Percentiles rank a stretch among this genome's conserved stretches.
These are phyloP conservation scores for Adelphocoris suturalis DNA, from an alignment of 2,888 invertebrate species.

Conservation along the genomic window DNA sequence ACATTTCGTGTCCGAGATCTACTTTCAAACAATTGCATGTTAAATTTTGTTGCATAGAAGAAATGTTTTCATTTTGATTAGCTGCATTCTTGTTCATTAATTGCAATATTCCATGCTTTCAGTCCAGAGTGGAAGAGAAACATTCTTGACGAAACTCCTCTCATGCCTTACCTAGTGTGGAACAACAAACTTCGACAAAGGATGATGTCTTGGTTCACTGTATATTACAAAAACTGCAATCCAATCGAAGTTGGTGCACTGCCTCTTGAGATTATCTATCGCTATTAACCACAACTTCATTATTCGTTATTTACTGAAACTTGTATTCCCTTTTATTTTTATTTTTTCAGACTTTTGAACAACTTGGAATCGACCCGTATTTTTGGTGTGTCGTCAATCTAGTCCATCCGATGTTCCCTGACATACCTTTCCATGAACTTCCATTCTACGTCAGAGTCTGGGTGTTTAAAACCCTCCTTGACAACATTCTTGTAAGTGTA, in stretches of 20 bases:
- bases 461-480: constrained; percentile 82
- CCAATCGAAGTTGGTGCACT: constrained; percentile 77
- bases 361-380: constrained; percentile 81
- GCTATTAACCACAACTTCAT: no score
- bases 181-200: constrained; percentile 80
- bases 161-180: constrained; percentile 83
- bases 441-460: constrained; percentile 80
- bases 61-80: no score
- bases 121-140: constrained; percentile 78
- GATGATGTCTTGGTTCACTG: constrained; percentile 80
- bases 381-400: constrained; percentile 81
- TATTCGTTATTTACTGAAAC: no score
- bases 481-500: constrained; percentile 77
- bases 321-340: constrained; percentile 72
- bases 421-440: constrained; percentile 80
- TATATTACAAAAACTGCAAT: constrained; percentile 79
- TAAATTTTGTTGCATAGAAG: no score
- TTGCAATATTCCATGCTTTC: constrained; percentile 67
- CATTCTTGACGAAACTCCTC: constrained; percentile 79
- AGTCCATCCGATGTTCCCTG: constrained; percentile 78
- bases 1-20: no score
- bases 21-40: no score
- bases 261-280: no score
- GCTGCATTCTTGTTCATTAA: no score
- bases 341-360: constrained; percentile 79